Base-by-base conservation (phyloP, 2,797 vertebrate genomes). In the Podarcis lilfordi region DNA sequence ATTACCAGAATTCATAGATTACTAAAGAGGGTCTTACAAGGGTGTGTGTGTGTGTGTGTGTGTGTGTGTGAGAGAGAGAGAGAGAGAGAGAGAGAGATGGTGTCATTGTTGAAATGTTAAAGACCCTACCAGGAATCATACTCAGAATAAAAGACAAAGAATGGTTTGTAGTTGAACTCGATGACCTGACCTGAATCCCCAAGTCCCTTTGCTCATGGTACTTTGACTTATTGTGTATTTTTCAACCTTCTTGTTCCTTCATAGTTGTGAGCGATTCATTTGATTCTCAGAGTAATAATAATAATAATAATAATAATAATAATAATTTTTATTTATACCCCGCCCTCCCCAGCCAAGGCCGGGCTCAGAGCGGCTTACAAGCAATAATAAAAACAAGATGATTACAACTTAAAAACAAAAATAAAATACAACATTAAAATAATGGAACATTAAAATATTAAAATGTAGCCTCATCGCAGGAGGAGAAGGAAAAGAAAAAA, bases 121-220 rank as follows among this genome's bases (percentile, higher is more conserved):
- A 0, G 74, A 69, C 64, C 88, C 71, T 84, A 89, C 95, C 93
- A 94, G 95, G 94, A 93, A 91, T 91, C 91, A 93, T 87, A 93
- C 50, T 43, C 84, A 90, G 88, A 84, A 91, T 90, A 82, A 94
- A 94, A 90, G 95, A 96, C 93, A 96, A 96, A 96, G 94, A 95
- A 87, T 91, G 95, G 80, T 92, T 95, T 97, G 91, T 96, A 91
- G 95, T 95, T 96, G 93, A 95, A 95, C 94, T 96, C 92, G 89
- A 86, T 91, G 91, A 95, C 91, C 95, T 92, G 94, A 92, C 89
- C 91, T 75, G 66, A 94, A 96, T 94, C 91, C 93, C 89, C 3
- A 89, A 92, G 92, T 92, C 84, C 89, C 86, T 94, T 93, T 77
- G 84, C 88, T 93, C 92, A 91, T 86, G 93, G 92, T 86, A 94